Base-by-base conservation (phyloP, 1,140 invertebrate species). In the Gryon sp. region DNA sequence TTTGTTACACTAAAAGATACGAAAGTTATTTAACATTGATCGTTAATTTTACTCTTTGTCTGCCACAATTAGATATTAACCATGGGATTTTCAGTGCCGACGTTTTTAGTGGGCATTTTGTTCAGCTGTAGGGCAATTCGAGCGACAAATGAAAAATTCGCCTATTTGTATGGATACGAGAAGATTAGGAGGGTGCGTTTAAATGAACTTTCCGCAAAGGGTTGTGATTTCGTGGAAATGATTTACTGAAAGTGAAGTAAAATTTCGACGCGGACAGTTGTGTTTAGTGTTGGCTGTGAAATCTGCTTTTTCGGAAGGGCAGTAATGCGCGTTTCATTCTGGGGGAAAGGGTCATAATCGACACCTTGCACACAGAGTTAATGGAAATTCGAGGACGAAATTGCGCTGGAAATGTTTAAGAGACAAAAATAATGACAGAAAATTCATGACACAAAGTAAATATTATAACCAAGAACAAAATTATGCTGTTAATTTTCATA, bases 131-230 rank as follows among this genome's bases (percentile, higher is more conserved):
- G n/a, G n/a, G n/a, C n/a, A n/a, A n/a, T n/a, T n/a, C n/a, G n/a
- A 15, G 4, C 48, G 57, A 11, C 36, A n/a, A 15, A 50, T 52
- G 52, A 43, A 70, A 76, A 76, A 76, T 76, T 65, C 19, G 63
- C 34, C 65, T 45, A 76, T 76, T 76, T 70, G 74, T 76, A 76
- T 76, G 74, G 59, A 76, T 66, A 66, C 46, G 52, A 45, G 16
- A 36, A 63, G 65, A 70, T 70, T 70, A 70, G 26, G 30, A 52
- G 74, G 65, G 65, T 59, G 50, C 36, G 12, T 65, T 65, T 65
- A 63, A 70, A 76, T 66, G 40, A 36, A 65, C 65, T 20, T 3
- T 57, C 55, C 48, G n/a, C 11, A 12, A 76, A 57, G 73, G 73
- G 63, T 76, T 63, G 34, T 20, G 48, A 53, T 46, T 46, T 11